Percentiles rank a stretch among this genome's conserved stretches.
phyloP scores from a whole-genome alignment of 2,113 vertebrate genomes.

The Gymnogyps californianus region DNA sequence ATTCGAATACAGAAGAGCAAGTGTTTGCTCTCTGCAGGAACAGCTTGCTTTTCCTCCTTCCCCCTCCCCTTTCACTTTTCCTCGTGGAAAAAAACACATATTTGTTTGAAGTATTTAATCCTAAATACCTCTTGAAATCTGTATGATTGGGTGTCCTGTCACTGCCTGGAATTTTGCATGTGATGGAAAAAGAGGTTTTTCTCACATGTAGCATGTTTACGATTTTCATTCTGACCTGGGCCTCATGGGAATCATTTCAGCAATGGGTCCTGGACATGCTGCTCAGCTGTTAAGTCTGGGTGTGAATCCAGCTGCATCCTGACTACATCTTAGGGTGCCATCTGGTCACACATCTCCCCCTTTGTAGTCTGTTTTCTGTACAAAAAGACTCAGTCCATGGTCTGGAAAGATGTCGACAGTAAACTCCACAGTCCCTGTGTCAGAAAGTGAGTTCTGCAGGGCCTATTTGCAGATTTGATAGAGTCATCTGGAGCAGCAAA shows the following conservation, averaged over 20 bases:
- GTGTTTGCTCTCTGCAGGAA: neutral
- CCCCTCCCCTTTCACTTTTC: neutral
- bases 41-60: neutral
- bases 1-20: neutral
- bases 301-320: neutral
- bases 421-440: neutral
- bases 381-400: neutral
- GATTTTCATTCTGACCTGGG: neutral
- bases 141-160: neutral
- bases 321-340: neutral
- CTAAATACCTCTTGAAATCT: neutral
- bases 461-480: neutral
- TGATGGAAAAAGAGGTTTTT: neutral
- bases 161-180: neutral
- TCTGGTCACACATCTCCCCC: neutral
- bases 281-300: neutral
- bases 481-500: neutral
- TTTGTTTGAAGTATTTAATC: neutral
- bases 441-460: neutral
- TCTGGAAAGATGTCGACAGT: neutral
- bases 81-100: neutral
- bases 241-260: neutral
- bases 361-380: neutral
- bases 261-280: neutral
- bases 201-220: neutral